Percentiles rank a stretch among this genome's conserved stretches.
Conservation (phyloP, 2,113 vertebrate species). For the Poecilia latipinna region DNA sequence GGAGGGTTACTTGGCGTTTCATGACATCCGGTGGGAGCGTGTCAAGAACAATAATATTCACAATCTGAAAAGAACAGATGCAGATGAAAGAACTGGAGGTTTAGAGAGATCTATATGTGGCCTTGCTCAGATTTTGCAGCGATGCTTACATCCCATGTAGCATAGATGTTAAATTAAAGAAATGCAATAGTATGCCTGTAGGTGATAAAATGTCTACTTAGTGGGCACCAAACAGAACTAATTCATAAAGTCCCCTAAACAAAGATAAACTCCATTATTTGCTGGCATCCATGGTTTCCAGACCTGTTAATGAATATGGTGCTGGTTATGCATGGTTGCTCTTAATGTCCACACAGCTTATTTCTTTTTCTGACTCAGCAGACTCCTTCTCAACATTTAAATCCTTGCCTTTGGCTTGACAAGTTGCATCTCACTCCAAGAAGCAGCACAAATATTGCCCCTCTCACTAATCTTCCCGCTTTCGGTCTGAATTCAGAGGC, state of each 20-base stretch:
- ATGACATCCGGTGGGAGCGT: no score
- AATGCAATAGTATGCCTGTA: no score
- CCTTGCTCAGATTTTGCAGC: no score
- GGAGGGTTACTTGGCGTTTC: no score
- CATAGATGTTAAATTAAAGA: no score
- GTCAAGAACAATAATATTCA: no score
- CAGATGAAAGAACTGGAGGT: no score
- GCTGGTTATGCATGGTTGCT: not conserved
- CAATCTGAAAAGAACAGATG: no score
- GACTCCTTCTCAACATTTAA: conserved; percentile 5
- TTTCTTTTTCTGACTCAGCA: not conserved
- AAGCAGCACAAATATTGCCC: conserved; percentile 78
- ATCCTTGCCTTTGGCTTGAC: no score
- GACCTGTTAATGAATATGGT: not conserved
- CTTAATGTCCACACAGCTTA: not conserved
- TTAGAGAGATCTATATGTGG: no score
- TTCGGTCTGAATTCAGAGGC: conserved; percentile 58
- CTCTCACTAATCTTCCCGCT: conserved; percentile 58
- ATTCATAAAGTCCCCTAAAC: not conserved
- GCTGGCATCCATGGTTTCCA: not conserved
- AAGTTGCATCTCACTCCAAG: conserved; percentile 69
- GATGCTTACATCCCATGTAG: no score
- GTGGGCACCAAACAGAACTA: not conserved
- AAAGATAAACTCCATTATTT: not conserved
- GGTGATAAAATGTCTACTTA: no score